Conservation (phyloP, 2,888 invertebrate species). For the Spilarctia lutea region DNA sequence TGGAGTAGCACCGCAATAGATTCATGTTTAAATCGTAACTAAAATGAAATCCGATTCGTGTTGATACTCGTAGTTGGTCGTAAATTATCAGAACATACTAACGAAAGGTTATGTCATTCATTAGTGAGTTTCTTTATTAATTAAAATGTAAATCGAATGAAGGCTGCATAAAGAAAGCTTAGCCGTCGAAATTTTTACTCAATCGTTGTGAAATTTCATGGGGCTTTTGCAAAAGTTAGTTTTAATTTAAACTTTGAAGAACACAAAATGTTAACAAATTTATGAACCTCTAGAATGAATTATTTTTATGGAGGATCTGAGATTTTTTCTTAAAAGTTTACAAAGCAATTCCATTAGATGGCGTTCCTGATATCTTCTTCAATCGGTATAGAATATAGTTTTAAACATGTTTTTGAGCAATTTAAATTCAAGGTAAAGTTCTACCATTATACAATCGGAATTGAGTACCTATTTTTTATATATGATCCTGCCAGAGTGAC, state of each 20-base stretch:
- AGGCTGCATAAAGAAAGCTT: neutral
- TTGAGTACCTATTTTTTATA: no score
- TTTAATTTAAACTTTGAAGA: neutral
- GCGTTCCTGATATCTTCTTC: no score
- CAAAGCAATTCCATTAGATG: no score
- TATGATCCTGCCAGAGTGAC: no score
- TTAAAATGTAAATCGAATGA: conserved; percentile 20
- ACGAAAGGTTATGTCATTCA: conserved; percentile 20
- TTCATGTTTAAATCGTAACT: conserved; percentile 32
- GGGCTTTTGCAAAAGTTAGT: neutral
- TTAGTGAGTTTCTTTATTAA: conserved; percentile 21
- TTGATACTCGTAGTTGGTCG: conserved; percentile 17
- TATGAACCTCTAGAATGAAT: neutral
- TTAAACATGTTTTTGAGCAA: no score
- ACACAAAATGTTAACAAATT: neutral
- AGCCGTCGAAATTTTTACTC: neutral
- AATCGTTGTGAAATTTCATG: neutral
- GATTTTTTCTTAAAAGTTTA: no score
- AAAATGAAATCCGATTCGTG: conserved; percentile 29
- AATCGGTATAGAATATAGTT: no score
- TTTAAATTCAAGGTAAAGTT: no score
- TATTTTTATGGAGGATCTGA: no score
- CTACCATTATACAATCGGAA: no score
- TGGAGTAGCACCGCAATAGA: conserved; percentile 15
- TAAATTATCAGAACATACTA: conserved; percentile 9